Conservation (phyloP, 2,797 vertebrate genomes). For the Hirundo rustica region DNA sequence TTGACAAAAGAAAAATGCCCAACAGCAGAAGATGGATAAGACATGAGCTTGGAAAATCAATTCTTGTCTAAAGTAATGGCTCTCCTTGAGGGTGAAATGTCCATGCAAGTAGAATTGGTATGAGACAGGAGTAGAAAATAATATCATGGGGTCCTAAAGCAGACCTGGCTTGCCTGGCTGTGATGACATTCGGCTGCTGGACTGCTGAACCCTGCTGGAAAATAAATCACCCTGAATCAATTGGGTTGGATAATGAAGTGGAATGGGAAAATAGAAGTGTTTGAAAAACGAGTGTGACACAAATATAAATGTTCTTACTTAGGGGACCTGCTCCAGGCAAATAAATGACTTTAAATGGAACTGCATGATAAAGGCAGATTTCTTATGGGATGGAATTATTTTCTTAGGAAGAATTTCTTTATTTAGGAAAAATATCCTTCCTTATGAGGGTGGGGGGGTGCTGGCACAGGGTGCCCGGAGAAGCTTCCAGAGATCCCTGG, state of each 20-base stretch:
- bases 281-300: not conserved
- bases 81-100: not conserved
- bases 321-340: not conserved
- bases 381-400: not conserved
- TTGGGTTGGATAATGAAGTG: not conserved
- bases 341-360: not conserved
- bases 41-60: not conserved
- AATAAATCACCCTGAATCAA: not conserved
- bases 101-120: not conserved
- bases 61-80: not conserved
- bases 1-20: constrained; percentile 16
- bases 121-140: not conserved
- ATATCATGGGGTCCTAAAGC: not conserved
- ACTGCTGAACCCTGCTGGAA: not conserved
- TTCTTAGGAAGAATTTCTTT: not conserved
- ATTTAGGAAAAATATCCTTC: not conserved
- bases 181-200: not conserved
- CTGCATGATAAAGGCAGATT: not conserved
- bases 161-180: not conserved
- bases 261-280: not conserved
- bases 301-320: not conserved
- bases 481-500: not conserved
- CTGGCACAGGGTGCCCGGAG: not conserved
- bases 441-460: fast-evolving
- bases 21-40: not conserved